Base-by-base conservation (phyloP, 2,113 vertebrate genomes). In the Oreotrochilus melanogaster region DNA sequence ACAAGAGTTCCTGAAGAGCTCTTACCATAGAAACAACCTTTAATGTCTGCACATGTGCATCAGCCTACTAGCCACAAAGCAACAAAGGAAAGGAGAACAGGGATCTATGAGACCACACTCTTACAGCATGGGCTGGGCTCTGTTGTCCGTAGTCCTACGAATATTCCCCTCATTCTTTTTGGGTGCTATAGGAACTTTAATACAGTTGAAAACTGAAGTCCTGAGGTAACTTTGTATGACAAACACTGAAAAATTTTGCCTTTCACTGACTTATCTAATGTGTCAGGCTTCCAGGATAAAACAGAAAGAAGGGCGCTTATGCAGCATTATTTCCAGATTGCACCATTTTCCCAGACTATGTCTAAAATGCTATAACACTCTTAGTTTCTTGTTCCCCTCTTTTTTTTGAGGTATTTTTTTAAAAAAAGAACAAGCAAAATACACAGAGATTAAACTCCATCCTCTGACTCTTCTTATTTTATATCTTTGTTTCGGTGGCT, bases 91-190 rank as follows among this genome's bases (percentile, higher is more conserved):
- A 45, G 10, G 37, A 54, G 13, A 58, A 15, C 14, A 43, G 58
- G 6, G 5, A 9, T 5, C 14, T 25, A 11, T n/a, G 50, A 81
- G 39, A 61, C 9, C 6, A 7, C 0, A 2, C 1, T 1, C 54
- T 65, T 45, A 54, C 10, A 53, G 4, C 5, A 2, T 3, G 11
- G 31, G 5, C 25, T 62, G 39, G 28, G 18, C n/a, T 50, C 37
- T 79, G 43, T 9, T 70, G 33, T 39, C 50, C 10, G 19, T 3
- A 1, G 7, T 31, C 22, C 35, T 14, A 22, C 64, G 11, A 78
- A 6, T 21, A 76, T 83, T 73, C 17, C 6, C 11, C 15, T 72
- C 1, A 0, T 9, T 79, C 13, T 57, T 64, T 71, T 37, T 72
- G n/a, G 35, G 27, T 75, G 23, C 67, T 39, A 13, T 17, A 48